phyloP scores from a whole-genome alignment of 2,888 invertebrate genomes.

The Epinotia bilunana region DNA sequence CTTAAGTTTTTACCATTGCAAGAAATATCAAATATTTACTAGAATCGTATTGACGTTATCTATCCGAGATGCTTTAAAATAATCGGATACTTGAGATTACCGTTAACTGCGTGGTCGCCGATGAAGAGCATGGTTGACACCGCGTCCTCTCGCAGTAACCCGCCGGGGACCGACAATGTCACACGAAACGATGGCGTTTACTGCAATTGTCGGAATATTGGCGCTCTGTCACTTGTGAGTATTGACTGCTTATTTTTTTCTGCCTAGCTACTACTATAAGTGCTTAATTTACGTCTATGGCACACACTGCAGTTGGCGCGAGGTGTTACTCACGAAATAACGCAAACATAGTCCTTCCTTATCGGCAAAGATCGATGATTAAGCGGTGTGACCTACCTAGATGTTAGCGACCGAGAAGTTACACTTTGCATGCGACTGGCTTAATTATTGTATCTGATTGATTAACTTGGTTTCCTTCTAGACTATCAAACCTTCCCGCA shows the following conservation, averaged over 20 bases:
- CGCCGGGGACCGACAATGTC: conserved; percentile 56
- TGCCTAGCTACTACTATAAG: not conserved
- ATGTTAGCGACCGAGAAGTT: conserved; percentile 21
- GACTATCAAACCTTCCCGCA: not conserved
- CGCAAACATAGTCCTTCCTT: conserved; percentile 36
- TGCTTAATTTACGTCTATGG: conserved; percentile 3
- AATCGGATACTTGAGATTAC: conserved; percentile 58
- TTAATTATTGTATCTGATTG: not conserved
- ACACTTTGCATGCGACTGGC: not conserved
- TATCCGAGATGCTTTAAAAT: conserved; percentile 49
- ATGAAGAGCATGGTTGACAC: conserved; percentile 44
- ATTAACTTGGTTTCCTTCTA: not conserved
- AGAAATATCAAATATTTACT: conserved; percentile 1
- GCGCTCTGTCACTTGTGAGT: conserved; percentile 75
- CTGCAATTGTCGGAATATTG: conserved; percentile 64
- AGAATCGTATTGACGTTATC: conserved; percentile 55
- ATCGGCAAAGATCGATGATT: conserved; percentile 33
- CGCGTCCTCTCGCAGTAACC: conserved; percentile 56
- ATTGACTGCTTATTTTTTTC: conserved; percentile 35
- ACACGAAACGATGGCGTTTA: conserved; percentile 64
- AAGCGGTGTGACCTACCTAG: conserved; percentile 11
- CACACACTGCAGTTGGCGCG: conserved; percentile 14
- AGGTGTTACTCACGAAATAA: conserved; percentile 23
- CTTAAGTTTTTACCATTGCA: not conserved
- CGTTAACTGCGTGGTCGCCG: conserved; percentile 50